Base-by-base conservation (phyloP, 2,113 vertebrate genomes). In the Antennarius striatus region DNA sequence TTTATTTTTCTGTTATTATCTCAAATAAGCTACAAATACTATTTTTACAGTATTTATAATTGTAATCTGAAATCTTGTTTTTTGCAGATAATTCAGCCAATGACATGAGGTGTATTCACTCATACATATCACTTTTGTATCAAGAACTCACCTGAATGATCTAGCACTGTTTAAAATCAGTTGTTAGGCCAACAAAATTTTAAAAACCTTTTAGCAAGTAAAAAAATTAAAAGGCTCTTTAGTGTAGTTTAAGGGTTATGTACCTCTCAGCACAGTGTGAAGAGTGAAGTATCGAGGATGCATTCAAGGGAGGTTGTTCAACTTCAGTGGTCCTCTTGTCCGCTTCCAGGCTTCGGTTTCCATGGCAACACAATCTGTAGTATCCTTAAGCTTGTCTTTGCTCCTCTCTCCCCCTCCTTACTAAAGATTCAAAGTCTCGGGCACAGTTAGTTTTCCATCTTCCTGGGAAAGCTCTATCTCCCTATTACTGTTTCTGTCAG, bases 331-430 rank as follows among this genome's bases (percentile, higher is more conserved):
- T 89, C 90, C 90, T 84, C 66, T 84, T 52, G 84, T 82, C 81
- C 75, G 57, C 82, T 63, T 86, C 71, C 87, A 68, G 81, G 74
- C 49, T 88, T 77, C 69, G 86, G 89, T 87, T 91, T 93, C 93
- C 94, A 92, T 91, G 86, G 85, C 90, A 89, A 90, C 86, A 77
- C 78, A 88, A 75, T 85, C 82, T 71, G 76, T 78, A 84, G 82
- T 88, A 86, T 91, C 89, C 87, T 80, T 63, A 82, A 75, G 77
- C 70, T 85, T 63, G 68, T 83, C 69, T 43, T 80, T 46, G 48
- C 48, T 69, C 63, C 43, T 79, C 22, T 16, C 4, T 42, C 14
- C 11, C 32, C 16, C 15, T 22, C 14, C n/a, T n/a, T 13, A 11
- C 52, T 75, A 14, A 61, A 72, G 36, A 58, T 30, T 67, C 16